phyloP scores from a whole-genome alignment of 2,797 vertebrate genomes.

The Neosilurus mollespiculum region DNA sequence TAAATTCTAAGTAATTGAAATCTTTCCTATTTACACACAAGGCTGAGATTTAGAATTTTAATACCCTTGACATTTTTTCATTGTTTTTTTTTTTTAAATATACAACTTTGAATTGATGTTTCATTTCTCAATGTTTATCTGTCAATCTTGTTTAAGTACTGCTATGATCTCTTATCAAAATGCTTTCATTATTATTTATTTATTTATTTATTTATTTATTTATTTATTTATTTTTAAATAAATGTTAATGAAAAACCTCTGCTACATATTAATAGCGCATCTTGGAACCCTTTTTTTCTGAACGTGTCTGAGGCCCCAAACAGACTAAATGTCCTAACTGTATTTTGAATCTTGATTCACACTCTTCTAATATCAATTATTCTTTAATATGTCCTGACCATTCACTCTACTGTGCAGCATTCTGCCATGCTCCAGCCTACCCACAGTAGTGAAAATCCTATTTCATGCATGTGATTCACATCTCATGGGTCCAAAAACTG shows the following conservation, averaged over 20 bases:
- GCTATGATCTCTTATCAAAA: neutral
- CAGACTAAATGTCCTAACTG: neutral
- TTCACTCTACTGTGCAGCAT: neutral
- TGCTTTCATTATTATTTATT: neutral
- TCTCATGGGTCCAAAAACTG: neutral
- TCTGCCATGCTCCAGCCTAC: neutral
- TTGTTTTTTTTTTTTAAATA: neutral
- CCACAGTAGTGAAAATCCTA: constrained; percentile 1
- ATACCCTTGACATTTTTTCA: neutral
- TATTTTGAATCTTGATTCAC: neutral
- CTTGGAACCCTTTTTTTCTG: neutral
- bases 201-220: neutral
- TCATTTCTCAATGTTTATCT: neutral
- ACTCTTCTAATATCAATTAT: neutral
- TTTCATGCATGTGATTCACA: neutral
- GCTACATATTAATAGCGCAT: neutral
- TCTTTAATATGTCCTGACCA: neutral
- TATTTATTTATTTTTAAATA: neutral
- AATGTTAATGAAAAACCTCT: neutral
- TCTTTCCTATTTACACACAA: neutral
- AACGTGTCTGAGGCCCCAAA: neutral
- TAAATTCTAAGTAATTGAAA: constrained; percentile 6
- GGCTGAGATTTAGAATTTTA: constrained; percentile 8
- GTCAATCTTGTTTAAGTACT: neutral
- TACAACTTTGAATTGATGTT: neutral